Conservation (phyloP, 2,888 invertebrate genomes). For the Netelia inedita region DNA sequence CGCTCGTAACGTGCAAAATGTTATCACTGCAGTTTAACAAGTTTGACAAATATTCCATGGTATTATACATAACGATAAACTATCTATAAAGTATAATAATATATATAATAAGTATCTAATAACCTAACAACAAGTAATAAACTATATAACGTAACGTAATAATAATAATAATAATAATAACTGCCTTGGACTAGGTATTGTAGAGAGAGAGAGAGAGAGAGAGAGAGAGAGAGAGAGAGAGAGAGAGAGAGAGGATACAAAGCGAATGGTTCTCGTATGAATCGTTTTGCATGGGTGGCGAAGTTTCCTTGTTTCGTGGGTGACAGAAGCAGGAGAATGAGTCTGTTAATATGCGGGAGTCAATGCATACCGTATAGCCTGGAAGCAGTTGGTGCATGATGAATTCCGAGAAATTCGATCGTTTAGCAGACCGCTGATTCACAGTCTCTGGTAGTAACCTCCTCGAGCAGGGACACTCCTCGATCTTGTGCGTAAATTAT, state of each 20-base stretch:
- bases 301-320: slow-evolving; percentile 21
- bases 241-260: slow-evolving; percentile 12
- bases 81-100: too few species aligned
- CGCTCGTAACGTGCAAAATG: background rate
- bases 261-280: slow-evolving; percentile 33
- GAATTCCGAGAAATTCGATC: slow-evolving; percentile 49
- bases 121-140: too few species aligned
- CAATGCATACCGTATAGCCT: slow-evolving; percentile 8
- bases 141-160: too few species aligned
- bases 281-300: slow-evolving; percentile 6
- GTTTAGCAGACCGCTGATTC: slow-evolving; percentile 53
- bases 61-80: too few species aligned
- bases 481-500: slow-evolving; percentile 28
- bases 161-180: too few species aligned
- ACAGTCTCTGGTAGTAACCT: slow-evolving; percentile 35
- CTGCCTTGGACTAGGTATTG: too few species aligned
- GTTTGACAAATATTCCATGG: too few species aligned
- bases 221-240: background rate
- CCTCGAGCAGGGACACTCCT: slow-evolving; percentile 59
- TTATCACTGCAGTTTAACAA: background rate
- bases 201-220: background rate
- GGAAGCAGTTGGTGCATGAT: background rate
- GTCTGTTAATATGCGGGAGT: background rate
- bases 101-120: too few species aligned
- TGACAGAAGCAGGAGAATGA: slow-evolving; percentile 8